A percentile compares a stretch with the other conserved stretches of the same genome.
phyloP scores from a whole-genome alignment of 2,797 vertebrate genomes.

The Paratrypauchen microcephalus region DNA sequence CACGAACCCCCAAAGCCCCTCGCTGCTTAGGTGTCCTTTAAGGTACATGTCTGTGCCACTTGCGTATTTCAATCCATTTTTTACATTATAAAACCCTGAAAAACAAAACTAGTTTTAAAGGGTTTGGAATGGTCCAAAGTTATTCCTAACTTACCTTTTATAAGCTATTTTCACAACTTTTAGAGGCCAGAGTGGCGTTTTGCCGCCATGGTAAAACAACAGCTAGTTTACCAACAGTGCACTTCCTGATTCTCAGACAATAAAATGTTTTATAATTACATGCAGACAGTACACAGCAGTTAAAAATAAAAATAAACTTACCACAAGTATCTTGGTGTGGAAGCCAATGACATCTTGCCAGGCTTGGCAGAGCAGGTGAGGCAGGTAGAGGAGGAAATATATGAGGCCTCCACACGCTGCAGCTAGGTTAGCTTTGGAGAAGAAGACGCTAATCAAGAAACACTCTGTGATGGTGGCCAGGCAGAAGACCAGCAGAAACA shows the following conservation, averaged over 20 bases:
- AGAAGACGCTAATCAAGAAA: constrained; percentile 96
- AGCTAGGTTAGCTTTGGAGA: constrained; percentile 95
- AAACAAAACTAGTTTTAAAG: too few relatives aligned
- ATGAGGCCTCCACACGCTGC: constrained; percentile 95
- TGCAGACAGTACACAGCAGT: too few relatives aligned
- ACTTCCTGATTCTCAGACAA: too few relatives aligned
- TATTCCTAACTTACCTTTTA: too few relatives aligned
- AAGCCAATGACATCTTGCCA: constrained; percentile 93
- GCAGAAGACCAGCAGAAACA: constrained; percentile 91
- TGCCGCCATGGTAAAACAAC: too few relatives aligned
- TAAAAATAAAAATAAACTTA: constrained; percentile 71
- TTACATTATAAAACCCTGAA: too few relatives aligned
- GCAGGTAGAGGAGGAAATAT: constrained; percentile 95
- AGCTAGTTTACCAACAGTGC: too few relatives aligned
- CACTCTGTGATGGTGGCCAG: constrained; percentile 91
- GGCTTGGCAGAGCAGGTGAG: constrained; percentile 88
- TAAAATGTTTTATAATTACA: too few relatives aligned
- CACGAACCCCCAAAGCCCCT: constrained; percentile 40
- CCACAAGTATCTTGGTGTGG: constrained; percentile 83
- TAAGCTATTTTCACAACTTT: too few relatives aligned
- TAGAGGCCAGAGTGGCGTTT: too few relatives aligned
- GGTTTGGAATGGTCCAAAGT: too few relatives aligned
- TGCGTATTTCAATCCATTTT: constrained; percentile 12
- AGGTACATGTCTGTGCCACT: constrained; percentile 33
- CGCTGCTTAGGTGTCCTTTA: constrained; percentile 15